A percentile compares a stretch with the other conserved stretches of the same genome.
phyloP scores from a whole-genome alignment of 2,797 vertebrate genomes.

The Enoplosus armatus region DNA sequence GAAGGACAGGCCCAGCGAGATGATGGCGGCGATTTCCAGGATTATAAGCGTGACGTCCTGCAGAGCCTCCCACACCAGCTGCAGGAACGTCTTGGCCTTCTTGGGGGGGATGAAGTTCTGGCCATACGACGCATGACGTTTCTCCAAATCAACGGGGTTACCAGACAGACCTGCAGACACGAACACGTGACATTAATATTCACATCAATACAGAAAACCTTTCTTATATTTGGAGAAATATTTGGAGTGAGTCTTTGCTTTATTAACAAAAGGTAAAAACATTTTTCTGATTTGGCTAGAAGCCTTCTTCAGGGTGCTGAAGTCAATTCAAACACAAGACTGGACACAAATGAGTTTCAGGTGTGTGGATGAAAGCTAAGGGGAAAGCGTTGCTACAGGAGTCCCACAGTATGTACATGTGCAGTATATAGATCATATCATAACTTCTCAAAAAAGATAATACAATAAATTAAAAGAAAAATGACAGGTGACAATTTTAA shows the following conservation, averaged over 20 bases:
- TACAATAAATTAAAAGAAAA: background rate
- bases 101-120: conserved; percentile 97
- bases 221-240: too few species aligned
- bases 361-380: background rate
- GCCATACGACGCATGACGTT: conserved; percentile 90
- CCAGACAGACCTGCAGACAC: conserved; percentile 90
- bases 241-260: background rate
- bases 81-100: conserved; percentile 96
- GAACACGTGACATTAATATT: background rate
- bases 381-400: background rate
- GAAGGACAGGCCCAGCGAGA: conserved; percentile 95
- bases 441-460: background rate
- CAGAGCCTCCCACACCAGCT: conserved; percentile 98
- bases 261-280: background rate
- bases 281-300: background rate
- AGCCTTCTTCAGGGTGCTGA: background rate
- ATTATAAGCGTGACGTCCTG: conserved; percentile 99
- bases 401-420: background rate
- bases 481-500: background rate
- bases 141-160: conserved; percentile 94
- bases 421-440: background rate
- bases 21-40: conserved; percentile 96
- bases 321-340: background rate
- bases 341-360: background rate
- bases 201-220: background rate